Evolutionary conservation across 2,113 vertebrate genomes (phyloP).

Genomic region (Hirundichthys speculiger): DNA sequence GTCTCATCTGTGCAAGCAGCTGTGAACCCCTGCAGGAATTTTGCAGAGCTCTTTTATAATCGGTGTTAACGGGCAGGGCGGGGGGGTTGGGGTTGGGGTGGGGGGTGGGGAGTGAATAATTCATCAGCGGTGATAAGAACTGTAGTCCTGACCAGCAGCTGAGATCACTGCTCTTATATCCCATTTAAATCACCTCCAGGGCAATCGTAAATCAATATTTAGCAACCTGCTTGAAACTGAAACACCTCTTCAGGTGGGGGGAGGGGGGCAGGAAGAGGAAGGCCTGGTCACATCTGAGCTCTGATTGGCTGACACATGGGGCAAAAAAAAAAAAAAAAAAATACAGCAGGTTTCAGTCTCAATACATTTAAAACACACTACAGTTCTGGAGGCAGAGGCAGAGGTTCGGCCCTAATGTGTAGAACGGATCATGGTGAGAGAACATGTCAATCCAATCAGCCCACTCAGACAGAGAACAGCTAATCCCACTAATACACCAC

Average conservation of each 20-base stretch:
- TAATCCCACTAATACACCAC: constrained; percentile 65
- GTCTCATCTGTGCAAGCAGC: not conserved
- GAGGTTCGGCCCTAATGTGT: constrained; percentile 26
- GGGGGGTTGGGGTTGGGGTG: too few relatives aligned
- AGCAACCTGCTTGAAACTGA: constrained; percentile 3
- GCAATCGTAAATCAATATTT: constrained; percentile 21
- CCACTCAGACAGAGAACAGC: constrained; percentile 66
- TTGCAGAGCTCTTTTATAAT: constrained; percentile 8
- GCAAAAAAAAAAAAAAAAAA: not conserved
- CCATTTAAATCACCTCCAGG: constrained; percentile 15
- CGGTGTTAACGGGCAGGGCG: not conserved
- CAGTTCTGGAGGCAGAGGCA: too few relatives aligned
- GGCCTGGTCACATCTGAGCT: not conserved
- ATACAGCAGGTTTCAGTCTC: not conserved
- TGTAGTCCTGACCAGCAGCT: constrained; percentile 4
- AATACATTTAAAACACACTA: not conserved
- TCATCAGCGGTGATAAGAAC: constrained; percentile 19
- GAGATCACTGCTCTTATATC: constrained; percentile 18
- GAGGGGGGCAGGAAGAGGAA: too few relatives aligned
- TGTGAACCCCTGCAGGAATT: constrained; percentile 17
- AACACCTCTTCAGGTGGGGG: constrained; percentile 9
- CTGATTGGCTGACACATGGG: constrained; percentile 21
- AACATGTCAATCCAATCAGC: constrained; percentile 59
- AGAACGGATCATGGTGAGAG: constrained; percentile 44
- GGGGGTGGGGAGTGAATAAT: constrained; percentile 35